These are phyloP conservation scores for Trachelus tabidus DNA, from an alignment of 2,888 invertebrate species.

Conservation along the genomic window DNA sequence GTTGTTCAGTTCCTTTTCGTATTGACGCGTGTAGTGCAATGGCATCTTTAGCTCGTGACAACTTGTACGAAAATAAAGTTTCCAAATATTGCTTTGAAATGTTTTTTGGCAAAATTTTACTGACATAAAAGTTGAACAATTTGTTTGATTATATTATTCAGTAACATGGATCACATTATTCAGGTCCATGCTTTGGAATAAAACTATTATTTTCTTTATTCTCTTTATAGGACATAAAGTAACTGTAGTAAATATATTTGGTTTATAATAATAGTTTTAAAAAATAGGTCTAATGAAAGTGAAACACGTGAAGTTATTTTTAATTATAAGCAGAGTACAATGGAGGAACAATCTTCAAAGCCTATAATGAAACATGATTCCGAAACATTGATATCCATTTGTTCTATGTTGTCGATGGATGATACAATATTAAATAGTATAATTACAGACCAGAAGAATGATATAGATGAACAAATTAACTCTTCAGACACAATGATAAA, in stretches of 20 bases:
- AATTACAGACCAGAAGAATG: constrained; percentile 11
- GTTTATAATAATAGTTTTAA: neutral
- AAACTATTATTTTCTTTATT: too few species aligned
- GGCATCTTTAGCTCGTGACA: neutral
- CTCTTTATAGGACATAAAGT: neutral
- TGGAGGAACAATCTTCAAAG: neutral
- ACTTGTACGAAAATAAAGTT: neutral
- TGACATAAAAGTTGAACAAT: neutral
- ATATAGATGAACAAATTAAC: neutral
- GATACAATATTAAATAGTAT: constrained; percentile 18
- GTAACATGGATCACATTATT: neutral
- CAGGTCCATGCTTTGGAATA: neutral
- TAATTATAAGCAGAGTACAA: neutral
- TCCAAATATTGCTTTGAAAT: neutral
- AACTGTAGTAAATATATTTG: neutral
- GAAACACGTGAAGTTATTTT: neutral
- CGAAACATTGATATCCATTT: constrained; percentile 13
- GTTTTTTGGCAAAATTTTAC: neutral
- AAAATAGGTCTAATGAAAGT: neutral
- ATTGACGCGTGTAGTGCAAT: neutral
- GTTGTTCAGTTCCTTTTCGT: neutral
- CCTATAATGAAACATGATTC: neutral
- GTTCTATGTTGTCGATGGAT: constrained; percentile 30
- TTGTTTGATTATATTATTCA: neutral
- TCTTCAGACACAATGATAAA: neutral